phyloP scores from a whole-genome alignment of 2,113 vertebrate species.

The Todiramphus chloris region DNA sequence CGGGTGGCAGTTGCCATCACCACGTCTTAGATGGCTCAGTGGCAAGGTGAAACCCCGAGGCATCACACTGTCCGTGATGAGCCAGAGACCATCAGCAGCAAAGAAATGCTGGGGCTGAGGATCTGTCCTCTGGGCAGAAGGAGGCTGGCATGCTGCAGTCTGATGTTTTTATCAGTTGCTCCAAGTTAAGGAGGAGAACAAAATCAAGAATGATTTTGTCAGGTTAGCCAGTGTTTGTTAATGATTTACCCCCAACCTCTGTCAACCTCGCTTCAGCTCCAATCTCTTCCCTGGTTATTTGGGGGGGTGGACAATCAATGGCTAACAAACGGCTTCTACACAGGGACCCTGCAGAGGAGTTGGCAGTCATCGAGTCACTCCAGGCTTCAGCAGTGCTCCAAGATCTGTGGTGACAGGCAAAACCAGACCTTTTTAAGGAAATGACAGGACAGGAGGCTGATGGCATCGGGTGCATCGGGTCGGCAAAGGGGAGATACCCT shows the following conservation, averaged over 20 bases:
- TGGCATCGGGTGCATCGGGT: not conserved
- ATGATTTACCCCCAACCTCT: not conserved
- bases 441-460: not conserved
- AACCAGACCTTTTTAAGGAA: not conserved
- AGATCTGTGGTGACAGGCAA: not conserved
- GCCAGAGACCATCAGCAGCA: not conserved
- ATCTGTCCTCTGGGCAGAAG: not conserved
- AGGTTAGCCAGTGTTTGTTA: not conserved
- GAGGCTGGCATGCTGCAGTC: not conserved
- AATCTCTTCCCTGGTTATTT: not conserved
- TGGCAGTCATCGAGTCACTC: not conserved
- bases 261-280: not conserved
- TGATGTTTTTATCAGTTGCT: not conserved
- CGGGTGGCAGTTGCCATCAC: not conserved
- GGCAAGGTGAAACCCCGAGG: not conserved
- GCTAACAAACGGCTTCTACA: not conserved
- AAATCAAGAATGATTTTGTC: not conserved
- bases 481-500: not conserved
- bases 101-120: rapidly evolving
- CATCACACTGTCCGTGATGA: not conserved
- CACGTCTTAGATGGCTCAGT: not conserved
- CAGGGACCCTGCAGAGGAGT: not conserved
- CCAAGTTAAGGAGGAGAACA: not conserved
- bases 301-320: not conserved
- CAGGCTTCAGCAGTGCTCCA: not conserved